A percentile compares a stretch with the other conserved stretches of the same genome.
Conservation (phyloP, 2,888 invertebrate species). For the Ennomos erosarius region DNA sequence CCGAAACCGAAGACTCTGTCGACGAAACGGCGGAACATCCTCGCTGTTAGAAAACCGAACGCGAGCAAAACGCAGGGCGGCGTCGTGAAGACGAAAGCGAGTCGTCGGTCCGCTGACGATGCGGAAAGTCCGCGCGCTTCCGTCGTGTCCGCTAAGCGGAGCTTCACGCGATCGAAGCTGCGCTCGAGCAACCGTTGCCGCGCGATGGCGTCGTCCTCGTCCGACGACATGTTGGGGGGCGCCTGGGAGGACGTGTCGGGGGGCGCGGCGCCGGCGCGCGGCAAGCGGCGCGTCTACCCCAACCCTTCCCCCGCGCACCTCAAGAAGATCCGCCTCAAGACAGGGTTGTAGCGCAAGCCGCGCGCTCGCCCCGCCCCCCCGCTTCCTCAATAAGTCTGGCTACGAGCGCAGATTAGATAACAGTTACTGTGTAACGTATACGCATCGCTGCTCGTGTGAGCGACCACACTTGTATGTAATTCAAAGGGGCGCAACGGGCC, state of each 20-base stretch:
- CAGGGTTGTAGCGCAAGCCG: conserved; percentile 67
- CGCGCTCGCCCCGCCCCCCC: conserved; percentile 55
- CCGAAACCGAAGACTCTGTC: conserved; percentile 71
- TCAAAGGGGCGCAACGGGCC: background rate
- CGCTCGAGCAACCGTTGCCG: conserved; percentile 50
- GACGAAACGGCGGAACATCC: conserved; percentile 70
- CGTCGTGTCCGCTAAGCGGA: conserved; percentile 59
- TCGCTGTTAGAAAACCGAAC: conserved; percentile 75
- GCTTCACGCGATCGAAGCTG: conserved; percentile 55
- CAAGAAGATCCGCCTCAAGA: conserved; percentile 77
- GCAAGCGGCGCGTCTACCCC: conserved; percentile 65
- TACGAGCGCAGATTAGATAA: conserved; percentile 1
- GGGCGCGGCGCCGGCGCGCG: conserved; percentile 45
- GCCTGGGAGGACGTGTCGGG: conserved; percentile 67
- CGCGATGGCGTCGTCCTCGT: conserved; percentile 67
- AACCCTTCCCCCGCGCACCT: conserved; percentile 64
- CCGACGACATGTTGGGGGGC: conserved; percentile 57
- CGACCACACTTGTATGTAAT: too few species aligned
- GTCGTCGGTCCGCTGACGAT: conserved; percentile 68
- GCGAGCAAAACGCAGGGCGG: conserved; percentile 67
- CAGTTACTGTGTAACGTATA: too few species aligned
- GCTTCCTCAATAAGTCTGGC: background rate
- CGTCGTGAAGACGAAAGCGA: conserved; percentile 60
- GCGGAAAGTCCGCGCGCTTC: conserved; percentile 61
- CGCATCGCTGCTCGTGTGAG: too few species aligned